These are phyloP conservation scores for Panagrolaimus sp. DNA, from an alignment of 1,140 invertebrate species.

Conservation along the genomic window DNA sequence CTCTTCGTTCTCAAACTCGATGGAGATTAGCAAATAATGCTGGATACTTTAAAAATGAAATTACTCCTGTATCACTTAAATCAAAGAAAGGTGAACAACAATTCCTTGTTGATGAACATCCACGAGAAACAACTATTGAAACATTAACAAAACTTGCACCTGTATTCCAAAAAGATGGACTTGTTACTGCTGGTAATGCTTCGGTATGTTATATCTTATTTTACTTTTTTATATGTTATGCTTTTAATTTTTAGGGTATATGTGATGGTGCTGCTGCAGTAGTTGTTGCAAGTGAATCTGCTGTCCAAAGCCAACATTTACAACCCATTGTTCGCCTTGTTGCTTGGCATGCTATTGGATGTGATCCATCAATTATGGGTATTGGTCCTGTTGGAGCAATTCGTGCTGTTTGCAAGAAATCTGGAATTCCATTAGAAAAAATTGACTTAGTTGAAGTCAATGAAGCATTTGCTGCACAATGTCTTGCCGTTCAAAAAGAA, in stretches of 20 bases:
- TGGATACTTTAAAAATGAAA: slow-evolving; percentile 82
- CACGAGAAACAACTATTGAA: slow-evolving; percentile 80
- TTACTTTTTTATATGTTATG: background rate
- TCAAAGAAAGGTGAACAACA: slow-evolving; percentile 71
- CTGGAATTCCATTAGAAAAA: slow-evolving; percentile 71
- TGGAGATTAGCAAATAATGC: slow-evolving; percentile 69
- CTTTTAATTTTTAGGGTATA: slow-evolving; percentile 70
- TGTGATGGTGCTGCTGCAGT: slow-evolving; percentile 89
- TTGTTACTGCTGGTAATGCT: slow-evolving; percentile 88
- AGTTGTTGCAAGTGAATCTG: slow-evolving; percentile 78
- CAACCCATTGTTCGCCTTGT: slow-evolving; percentile 64
- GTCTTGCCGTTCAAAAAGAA: slow-evolving; percentile 76
- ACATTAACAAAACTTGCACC: slow-evolving; percentile 72
- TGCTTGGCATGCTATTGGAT: slow-evolving; percentile 62
- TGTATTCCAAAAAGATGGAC: slow-evolving; percentile 90
- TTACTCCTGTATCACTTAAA: slow-evolving; percentile 77
- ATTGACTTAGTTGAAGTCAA: slow-evolving; percentile 93
- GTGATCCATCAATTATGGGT: slow-evolving; percentile 64
- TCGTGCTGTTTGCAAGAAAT: slow-evolving; percentile 69
- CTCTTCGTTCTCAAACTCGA: slow-evolving; percentile 69
- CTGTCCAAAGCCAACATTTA: slow-evolving; percentile 73
- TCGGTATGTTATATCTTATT: slow-evolving; percentile 67
- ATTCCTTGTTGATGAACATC: slow-evolving; percentile 86
- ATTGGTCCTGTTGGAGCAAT: slow-evolving; percentile 91
- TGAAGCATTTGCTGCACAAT: slow-evolving; percentile 90